phyloP scores from a whole-genome alignment of 1,140 invertebrate genomes.

The Amphibalanus amphitrite region DNA sequence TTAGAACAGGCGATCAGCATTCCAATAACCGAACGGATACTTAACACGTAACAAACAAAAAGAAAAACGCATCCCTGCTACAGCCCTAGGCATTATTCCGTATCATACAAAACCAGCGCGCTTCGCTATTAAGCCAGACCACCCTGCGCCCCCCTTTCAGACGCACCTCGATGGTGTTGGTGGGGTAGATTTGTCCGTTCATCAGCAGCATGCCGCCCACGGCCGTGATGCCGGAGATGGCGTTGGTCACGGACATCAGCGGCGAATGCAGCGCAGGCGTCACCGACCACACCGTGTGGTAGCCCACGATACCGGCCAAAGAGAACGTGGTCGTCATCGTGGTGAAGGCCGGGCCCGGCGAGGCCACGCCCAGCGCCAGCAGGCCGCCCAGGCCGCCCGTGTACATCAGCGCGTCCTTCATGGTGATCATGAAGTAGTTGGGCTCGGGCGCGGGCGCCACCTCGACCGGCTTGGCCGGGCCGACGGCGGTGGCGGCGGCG shows the following conservation, averaged over 20 bases:
- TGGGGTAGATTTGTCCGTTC: slow-evolving; percentile 58
- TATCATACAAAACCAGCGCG: no score
- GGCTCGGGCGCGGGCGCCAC: slow-evolving; percentile 29
- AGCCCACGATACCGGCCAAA: slow-evolving; percentile 64
- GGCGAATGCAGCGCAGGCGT: slow-evolving; percentile 77
- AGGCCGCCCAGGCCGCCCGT: slow-evolving; percentile 49
- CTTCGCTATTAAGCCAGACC: no score
- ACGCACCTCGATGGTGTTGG: slow-evolving; percentile 39
- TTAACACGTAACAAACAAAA: no score
- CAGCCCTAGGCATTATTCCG: no score
- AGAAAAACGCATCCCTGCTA: no score
- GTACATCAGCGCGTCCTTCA: slow-evolving; percentile 50
- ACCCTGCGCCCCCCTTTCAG: no score
- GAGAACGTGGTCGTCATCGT: slow-evolving; percentile 73
- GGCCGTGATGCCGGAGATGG: slow-evolving; percentile 76
- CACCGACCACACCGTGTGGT: slow-evolving; percentile 85
- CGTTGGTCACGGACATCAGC: slow-evolving; percentile 84
- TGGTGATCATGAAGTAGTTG: slow-evolving; percentile 33
- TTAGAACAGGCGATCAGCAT: no score
- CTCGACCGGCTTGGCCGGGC: slow-evolving; percentile 25
- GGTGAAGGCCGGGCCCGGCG: slow-evolving; percentile 65
- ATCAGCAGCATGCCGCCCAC: slow-evolving; percentile 66
- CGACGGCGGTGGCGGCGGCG: slow-evolving; percentile 27
- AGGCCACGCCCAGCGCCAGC: slow-evolving; percentile 48
- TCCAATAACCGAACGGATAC: no score